A percentile compares a stretch with the other conserved stretches of the same genome.
Evolutionary conservation across 2,888 invertebrate genomes (phyloP).

Genomic region (Scaptomyza tumidula): DNA sequence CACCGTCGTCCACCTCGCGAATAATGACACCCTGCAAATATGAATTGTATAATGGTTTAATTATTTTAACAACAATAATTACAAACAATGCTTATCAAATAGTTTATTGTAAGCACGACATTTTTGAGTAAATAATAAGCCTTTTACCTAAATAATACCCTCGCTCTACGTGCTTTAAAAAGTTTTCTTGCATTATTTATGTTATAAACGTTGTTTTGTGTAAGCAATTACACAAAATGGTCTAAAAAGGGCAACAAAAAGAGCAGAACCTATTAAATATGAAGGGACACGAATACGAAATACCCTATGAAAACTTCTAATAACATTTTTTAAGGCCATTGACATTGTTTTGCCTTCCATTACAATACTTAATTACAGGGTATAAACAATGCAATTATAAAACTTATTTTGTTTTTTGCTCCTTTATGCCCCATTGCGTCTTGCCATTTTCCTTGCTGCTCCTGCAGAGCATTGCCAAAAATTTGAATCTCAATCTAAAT

Average conservation of each 20-base stretch:
- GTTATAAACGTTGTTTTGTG: not conserved
- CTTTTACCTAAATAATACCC: slow-evolving; percentile 1
- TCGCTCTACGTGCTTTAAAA: not conserved
- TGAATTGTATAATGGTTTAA: slow-evolving; percentile 26
- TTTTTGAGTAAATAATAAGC: slow-evolving; percentile 1
- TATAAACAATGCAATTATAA: slow-evolving; percentile 35
- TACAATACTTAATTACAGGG: slow-evolving; percentile 5
- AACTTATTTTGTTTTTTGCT: slow-evolving; percentile 28
- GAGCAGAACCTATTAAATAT: no score
- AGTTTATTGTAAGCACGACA: not conserved
- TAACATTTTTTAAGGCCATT: no score
- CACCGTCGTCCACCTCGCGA: slow-evolving; percentile 92
- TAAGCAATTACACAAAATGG: slow-evolving; percentile 7
- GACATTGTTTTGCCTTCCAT: no score
- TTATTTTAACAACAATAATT: slow-evolving; percentile 9
- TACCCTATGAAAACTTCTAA: slow-evolving; percentile 4
- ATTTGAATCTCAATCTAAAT: not conserved
- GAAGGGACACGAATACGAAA: not conserved
- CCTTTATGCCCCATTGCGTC: slow-evolving; percentile 47
- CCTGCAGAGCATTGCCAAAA: not conserved
- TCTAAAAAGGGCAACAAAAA: not conserved
- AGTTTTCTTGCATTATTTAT: not conserved
- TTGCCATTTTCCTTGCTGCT: not conserved
- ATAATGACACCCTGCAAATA: slow-evolving; percentile 92
- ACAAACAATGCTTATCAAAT: slow-evolving; percentile 5